Evolutionary conservation across 1,140 invertebrate species (phyloP), one percentile per base, ranked within the genome.

Genomic region (Leptinotarsa defecta): DNA sequence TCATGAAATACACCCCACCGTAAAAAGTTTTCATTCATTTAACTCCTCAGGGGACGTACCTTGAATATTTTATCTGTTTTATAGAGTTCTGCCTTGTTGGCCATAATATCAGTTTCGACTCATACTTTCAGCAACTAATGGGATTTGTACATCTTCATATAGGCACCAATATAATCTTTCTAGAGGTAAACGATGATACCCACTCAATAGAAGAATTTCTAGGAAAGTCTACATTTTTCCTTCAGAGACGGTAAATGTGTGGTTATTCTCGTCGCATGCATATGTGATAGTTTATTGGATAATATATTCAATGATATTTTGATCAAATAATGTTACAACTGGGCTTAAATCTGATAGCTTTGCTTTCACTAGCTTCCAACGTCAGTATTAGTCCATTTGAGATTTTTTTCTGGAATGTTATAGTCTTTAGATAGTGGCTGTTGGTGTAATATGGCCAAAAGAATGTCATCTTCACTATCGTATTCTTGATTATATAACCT

Each of bases 401-500:
- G 4, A 17, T 27, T 27, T 65, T 65, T 65, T 65, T 65, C 43
- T 13, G 68, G 5, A 34, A 20, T 48, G 13, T 69, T 48, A 15
- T 13, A 2, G 13, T 20, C 19, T 19, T 22, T 65, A 19, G 19
- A 27, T 17, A 15, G 19, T 65, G 13, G 24, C 63, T 22, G 63
- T 17, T 24, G 19, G 6, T 20, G 15, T 13, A 13, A 65, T 19
- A 19, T 69, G 13, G 19, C 13, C 68, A 69, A 13, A 13, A 13
- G 27, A 6, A 34, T 49, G 22, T 69, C 48, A 20, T 24, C 27
- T 69, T 69, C 68, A 4, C 13, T 20, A 13, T 22, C 68, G 13
- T 69, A n/a, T 52, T 3, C 13, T 69, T 49, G 27, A 69, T 24
- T 69, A 69, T 4, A n/a, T 49, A 69, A n/a, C 48, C 27, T 24